These are phyloP conservation scores for Scolopax mira DNA, from an alignment of 2,113 vertebrate species.

Conservation along the genomic window DNA sequence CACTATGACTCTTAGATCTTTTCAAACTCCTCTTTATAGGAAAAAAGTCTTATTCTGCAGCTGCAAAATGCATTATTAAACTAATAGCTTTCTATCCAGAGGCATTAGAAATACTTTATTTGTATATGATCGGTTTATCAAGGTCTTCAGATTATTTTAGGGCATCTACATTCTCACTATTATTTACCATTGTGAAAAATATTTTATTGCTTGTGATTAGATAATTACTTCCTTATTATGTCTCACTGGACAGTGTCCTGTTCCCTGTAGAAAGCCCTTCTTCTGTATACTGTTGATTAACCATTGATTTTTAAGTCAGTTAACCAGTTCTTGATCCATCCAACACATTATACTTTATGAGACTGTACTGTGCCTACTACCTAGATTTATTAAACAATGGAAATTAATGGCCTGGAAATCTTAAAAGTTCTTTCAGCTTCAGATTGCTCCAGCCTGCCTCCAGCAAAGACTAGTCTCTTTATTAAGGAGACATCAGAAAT, in stretches of 20 bases:
- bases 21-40: not conserved
- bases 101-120: not conserved
- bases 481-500: slow-evolving; percentile 3
- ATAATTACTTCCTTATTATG: not conserved
- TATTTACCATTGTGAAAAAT: not conserved
- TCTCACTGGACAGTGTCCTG: not conserved
- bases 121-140: not conserved
- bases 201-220: not conserved
- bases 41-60: not conserved
- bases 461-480: not conserved
- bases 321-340: not conserved
- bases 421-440: not conserved
- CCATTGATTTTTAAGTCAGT: not conserved
- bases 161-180: not conserved
- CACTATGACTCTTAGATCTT: not conserved
- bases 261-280: not conserved
- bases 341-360: not conserved
- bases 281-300: not conserved
- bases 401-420: not conserved
- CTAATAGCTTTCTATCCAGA: not conserved
- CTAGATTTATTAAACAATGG: slow-evolving; percentile 12
- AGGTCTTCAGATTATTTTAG: not conserved
- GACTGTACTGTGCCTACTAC: not conserved
- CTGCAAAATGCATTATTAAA: not conserved
- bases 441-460: not conserved